Percentiles rank a stretch among this genome's conserved stretches.
phyloP scores from a whole-genome alignment of 2,888 invertebrate species.

The Sipha maydis region DNA sequence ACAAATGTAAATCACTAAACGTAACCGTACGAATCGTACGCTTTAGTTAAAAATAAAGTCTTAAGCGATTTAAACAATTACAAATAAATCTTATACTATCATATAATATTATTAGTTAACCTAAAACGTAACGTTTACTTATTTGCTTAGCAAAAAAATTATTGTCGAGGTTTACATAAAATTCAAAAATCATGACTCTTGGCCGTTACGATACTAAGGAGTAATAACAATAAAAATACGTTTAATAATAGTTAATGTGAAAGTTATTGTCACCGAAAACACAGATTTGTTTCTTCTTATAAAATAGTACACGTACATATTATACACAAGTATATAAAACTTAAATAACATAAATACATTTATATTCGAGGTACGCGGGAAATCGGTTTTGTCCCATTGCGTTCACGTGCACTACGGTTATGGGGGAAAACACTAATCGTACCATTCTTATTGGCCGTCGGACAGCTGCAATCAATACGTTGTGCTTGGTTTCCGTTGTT shows the following conservation, averaged over 20 bases:
- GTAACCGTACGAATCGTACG: background rate
- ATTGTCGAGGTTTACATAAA: conserved; percentile 56
- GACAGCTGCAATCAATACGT: background rate
- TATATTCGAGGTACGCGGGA: background rate
- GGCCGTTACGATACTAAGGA: conserved; percentile 1
- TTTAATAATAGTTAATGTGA: background rate
- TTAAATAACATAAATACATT: background rate
- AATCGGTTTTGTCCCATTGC: background rate
- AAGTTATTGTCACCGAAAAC: conserved; percentile 56
- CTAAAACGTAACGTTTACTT: background rate
- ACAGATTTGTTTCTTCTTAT: conserved; percentile 51
- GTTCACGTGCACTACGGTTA: background rate
- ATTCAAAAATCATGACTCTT: conserved; percentile 32
- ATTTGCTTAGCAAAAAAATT: conserved; percentile 29
- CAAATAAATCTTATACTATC: background rate
- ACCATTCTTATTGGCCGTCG: too few species aligned
- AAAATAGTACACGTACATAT: conserved; percentile 4
- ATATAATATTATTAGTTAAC: background rate
- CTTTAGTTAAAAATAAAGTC: background rate
- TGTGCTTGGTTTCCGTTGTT: background rate
- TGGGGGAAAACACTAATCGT: too few species aligned
- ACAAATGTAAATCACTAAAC: background rate
- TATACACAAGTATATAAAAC: background rate
- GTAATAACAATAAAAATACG: background rate
- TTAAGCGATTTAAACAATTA: conserved; percentile 12